Evolutionary conservation across 2,888 invertebrate species (phyloP), one percentile per base, ranked within the genome.

Genomic region (Habroteleia sp.): DNA sequence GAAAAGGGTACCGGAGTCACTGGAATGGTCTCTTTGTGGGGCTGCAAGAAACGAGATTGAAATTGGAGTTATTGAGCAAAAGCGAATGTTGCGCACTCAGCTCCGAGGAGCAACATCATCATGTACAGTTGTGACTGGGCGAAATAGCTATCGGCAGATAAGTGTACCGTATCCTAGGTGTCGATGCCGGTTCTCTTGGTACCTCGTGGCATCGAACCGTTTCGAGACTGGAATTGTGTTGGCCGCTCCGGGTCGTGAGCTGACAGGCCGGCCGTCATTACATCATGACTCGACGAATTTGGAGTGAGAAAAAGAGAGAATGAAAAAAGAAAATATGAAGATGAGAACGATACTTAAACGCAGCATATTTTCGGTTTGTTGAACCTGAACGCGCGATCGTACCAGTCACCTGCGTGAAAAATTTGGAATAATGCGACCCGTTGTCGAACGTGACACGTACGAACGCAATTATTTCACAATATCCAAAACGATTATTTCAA

Each of bases 241-340:
- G 78, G 80, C 75, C 79, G 80, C 81, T 60, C 63, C 74, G 78
- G 76, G 73, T 76, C 80, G 80, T 78, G 79, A 79, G 79, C 82
- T 83, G 84, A 85, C 86, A 86, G 82, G 82, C 85, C 82, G 85
- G 83, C 82, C 87, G 84, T 87, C 87, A 88, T 88, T 88, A 88
- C 87, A 86, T 83, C 86, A 85, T 88, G 88, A 88, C 88, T 88
- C 83, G 83, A 79, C 86, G 78, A 77, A 80, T 82, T 81, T 62
- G 62, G 54, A 73, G 72, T 66, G 74, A 76, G 69, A 76, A 62
- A 72, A 68, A 63, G 76, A 65, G 54, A 72, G 60, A 52, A 71
- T 33, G 44, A 72, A 73, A 69, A 74, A 60, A 76, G 68, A 56
- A 72, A 63, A 62, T 42, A 56, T 54, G 66, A 75, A 71, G 71